Conservation (phyloP, 1,140 invertebrate genomes). For the Plutomurus gul region DNA sequence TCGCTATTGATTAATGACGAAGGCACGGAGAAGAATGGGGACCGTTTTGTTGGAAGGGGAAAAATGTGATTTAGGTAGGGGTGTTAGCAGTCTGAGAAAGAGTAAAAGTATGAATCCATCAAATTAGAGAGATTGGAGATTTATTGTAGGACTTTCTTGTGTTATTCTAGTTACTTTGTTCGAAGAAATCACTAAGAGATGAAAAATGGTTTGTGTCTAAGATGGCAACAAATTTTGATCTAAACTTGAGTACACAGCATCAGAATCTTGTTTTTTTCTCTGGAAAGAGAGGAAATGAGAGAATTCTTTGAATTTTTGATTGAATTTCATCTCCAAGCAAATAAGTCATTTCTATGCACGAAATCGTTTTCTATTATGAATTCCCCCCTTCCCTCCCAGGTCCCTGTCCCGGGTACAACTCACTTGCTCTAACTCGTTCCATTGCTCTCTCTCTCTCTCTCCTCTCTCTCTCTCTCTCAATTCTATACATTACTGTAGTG, state of each 20-base stretch:
- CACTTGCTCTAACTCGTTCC: conserved; percentile 3
- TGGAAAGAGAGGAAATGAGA: conserved; percentile 51
- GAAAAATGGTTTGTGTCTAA: conserved; percentile 48
- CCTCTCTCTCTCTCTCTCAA: conserved; percentile 42
- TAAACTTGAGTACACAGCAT: conserved; percentile 47
- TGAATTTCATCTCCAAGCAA: conserved; percentile 53
- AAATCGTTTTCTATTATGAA: conserved; percentile 52
- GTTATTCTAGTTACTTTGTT: conserved; percentile 24
- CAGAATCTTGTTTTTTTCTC: conserved; percentile 47
- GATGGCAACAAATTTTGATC: conserved; percentile 44
- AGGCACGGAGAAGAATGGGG: background rate
- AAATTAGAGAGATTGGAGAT: conserved; percentile 52
- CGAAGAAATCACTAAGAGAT: conserved; percentile 45
- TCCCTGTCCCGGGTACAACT: conserved; percentile 5
- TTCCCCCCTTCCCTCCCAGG: conserved; percentile 47
- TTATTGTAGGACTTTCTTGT: conserved; percentile 44
- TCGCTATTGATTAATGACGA: conserved; percentile 24
- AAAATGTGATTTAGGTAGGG: conserved; percentile 46
- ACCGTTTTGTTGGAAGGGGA: conserved; percentile 38
- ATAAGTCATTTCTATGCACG: conserved; percentile 54
- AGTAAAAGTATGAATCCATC: conserved; percentile 49
- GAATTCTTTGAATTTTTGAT: conserved; percentile 54
- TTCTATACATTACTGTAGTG: conserved; percentile 12
- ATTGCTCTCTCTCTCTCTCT: background rate
- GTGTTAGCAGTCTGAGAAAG: conserved; percentile 42